Conservation (phyloP, 2,888 invertebrate genomes). For the Cephus spinipes region DNA sequence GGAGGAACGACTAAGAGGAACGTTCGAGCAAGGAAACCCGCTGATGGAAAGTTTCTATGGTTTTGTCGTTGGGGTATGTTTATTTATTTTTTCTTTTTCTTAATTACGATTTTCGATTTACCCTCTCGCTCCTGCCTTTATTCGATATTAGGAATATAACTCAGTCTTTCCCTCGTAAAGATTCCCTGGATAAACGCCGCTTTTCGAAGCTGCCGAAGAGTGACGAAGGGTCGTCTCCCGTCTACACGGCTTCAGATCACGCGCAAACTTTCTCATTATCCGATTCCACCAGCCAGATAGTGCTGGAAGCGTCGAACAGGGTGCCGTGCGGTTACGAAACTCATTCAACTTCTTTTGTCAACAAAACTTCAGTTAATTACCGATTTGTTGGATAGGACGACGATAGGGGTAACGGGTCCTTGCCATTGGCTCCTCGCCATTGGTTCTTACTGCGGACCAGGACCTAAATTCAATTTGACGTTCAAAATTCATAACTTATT, state of each 20-base stretch:
- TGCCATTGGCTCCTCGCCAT: background rate
- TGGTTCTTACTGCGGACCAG: background rate
- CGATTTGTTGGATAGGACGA: constrained; percentile 11
- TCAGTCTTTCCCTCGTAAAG: background rate
- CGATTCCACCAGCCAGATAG: constrained; percentile 22
- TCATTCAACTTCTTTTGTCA: constrained; percentile 29
- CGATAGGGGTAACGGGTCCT: constrained; percentile 16
- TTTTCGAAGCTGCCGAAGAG: background rate
- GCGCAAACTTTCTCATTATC: constrained; percentile 26
- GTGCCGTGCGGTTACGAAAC: background rate
- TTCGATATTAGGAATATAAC: background rate
- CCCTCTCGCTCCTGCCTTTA: background rate
- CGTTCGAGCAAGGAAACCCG: background rate
- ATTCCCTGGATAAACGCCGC: background rate
- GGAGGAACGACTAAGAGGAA: background rate
- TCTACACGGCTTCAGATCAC: background rate
- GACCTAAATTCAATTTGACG: background rate
- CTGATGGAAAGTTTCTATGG: background rate
- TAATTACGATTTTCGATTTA: background rate
- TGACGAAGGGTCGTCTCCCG: background rate
- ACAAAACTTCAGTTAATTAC: constrained; percentile 24
- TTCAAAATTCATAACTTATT: background rate
- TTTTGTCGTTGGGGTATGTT: background rate
- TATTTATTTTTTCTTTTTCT: background rate
- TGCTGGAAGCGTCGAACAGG: constrained; percentile 18